These are phyloP conservation scores for Tiphia femorata DNA, from an alignment of 2,888 invertebrate species.

Conservation along the genomic window DNA sequence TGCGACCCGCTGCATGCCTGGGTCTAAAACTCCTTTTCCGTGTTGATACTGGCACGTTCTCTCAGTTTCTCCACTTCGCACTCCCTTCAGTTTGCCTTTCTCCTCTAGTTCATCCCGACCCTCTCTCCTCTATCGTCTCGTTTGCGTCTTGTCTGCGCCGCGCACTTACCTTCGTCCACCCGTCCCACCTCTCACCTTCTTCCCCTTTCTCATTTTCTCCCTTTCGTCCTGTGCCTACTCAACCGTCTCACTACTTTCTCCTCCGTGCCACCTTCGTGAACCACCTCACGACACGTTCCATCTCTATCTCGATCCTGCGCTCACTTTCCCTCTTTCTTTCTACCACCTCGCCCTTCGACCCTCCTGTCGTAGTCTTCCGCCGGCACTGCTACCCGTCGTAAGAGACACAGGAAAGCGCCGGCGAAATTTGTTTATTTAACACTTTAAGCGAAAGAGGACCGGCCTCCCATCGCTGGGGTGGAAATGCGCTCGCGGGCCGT, in stretches of 20 bases:
- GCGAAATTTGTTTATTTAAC: constrained; percentile 47
- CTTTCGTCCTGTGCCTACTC: neutral
- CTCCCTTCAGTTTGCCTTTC: neutral
- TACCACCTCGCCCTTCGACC: neutral
- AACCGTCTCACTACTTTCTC: neutral
- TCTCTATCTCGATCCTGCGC: neutral
- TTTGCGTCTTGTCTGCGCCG: neutral
- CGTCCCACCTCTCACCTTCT: neutral
- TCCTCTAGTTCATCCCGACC: constrained; percentile 2
- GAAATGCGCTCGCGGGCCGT: neutral
- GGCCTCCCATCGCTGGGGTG: neutral
- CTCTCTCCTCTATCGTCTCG: neutral
- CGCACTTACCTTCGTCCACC: neutral
- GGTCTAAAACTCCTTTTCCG: constrained; percentile 16
- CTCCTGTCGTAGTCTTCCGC: no score
- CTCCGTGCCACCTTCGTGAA: neutral
- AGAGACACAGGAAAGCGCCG: constrained; percentile 10
- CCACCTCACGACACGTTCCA: no score
- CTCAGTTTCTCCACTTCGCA: constrained; percentile 14
- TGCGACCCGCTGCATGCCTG: constrained; percentile 17
- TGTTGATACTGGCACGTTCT: constrained; percentile 25
- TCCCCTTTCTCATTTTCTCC: constrained; percentile 11
- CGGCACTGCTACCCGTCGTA: neutral
- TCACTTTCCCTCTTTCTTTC: neutral
- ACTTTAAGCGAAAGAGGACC: constrained; percentile 27